Base-by-base conservation (phyloP, 53 echinoderm and acorn worm species). In the Pentamera pediparva region DNA sequence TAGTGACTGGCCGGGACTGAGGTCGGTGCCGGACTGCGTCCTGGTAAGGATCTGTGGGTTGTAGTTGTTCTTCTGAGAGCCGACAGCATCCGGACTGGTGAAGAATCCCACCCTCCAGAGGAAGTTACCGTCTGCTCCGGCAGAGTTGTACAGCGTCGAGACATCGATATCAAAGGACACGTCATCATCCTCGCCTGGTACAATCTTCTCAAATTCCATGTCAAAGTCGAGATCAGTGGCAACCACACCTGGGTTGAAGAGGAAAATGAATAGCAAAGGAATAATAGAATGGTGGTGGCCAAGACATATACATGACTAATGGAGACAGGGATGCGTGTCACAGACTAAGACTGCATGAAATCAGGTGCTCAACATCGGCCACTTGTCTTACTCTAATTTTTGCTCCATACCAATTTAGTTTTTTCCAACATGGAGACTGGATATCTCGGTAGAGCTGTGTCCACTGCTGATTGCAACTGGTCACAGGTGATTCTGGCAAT, bases 41-140 rank as follows among this genome's bases (percentile, higher is more conserved):
- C 82, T 51, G 49, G 74, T 78, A 29, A 92, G 47, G 55, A 92
- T 72, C 72, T 92, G 92, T 30, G 78, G 81, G 26, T 77, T 50
- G 55, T 92, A 92, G 20, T 72, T 72, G 31, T 81, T 82, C 19
- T 88, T 79, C 31, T 77, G 67, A 29, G 80, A 81, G 18, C 88
- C 88, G 24, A 70, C 60, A 31, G 85, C 88, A 11, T 85, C 74
- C 21, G 65, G 75, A 61, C 88, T 76, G 3, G 84, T 89, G 54
- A 93, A 92, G 81, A 87, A 80, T 29, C 93, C 93, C 4, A 89
- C 79, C 17, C 89, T 77, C 93, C 93, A 93, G 59, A 93, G 65
- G 21, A 83, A 77, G 75, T 74, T 77, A 11, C 93, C 89, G 31
- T 65, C 32, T 28, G 84, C 87, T 24, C 84, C 41, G 21, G 82